Evolutionary conservation across 2,888 invertebrate species (phyloP), one percentile per base, ranked within the genome.

Genomic region (Luperina testacea): DNA sequence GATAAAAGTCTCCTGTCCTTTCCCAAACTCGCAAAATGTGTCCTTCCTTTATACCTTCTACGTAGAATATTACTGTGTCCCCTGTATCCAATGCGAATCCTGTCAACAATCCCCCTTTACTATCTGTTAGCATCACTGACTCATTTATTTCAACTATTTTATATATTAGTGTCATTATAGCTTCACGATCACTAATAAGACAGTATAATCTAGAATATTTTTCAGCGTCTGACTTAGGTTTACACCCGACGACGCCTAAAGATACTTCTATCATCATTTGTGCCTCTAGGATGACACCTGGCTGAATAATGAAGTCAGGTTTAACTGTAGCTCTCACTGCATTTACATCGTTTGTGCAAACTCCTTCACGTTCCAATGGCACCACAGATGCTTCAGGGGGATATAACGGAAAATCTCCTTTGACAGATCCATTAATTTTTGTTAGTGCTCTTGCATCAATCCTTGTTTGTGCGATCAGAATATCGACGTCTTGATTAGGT

Each of bases 291-390:
- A 96, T 89, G 0, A 93, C 80, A 11, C 90, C 87, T 38, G 95
- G 86, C 63, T 92, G 93, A 45, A 96, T 91, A 3, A 93, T 67
- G 59, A 93, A 72, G 20, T 90, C 78, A 0, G 94, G 93, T 48
- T 76, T 87, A 1, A 92, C n/a, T 7, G 87, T 78, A 32, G 78
- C 77, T 87, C 92, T 89, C 17, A 95, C 89, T 53, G 86, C 92
- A 88, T 96, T 96, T 11, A 96, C 91, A 83, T 96, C 96, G 81
- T 96, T 96, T 4, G 96, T 95, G 81, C 96, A 96, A 72, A 91
- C 86, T 32, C 82, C 87, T 86, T 94, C 93, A 63, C 95, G 92
- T 27, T 90, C 86, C 61, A 91, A 77, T 9, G 71, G 70, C 11
- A 72, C 82, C 11, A 92, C 77, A 27, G 82, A 80, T n/a, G 82